These are phyloP conservation scores for Macrostomum lignano DNA, from an alignment of 1,140 invertebrate species.

Conservation along the genomic window DNA sequence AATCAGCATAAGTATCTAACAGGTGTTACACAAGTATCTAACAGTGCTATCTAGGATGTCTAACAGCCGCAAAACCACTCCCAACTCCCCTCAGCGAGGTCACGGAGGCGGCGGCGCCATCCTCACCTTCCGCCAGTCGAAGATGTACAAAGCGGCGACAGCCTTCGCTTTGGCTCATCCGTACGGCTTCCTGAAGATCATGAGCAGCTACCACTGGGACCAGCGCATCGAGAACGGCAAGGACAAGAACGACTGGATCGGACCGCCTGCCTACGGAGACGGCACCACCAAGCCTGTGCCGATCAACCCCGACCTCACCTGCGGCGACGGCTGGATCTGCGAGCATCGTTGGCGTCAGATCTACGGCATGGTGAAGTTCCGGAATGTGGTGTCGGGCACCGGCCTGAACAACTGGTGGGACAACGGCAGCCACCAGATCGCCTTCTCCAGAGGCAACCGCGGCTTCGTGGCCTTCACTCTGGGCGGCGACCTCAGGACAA, in stretches of 20 bases:
- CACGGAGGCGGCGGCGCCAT: slow-evolving; percentile 18
- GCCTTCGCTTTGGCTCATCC: slow-evolving; percentile 48
- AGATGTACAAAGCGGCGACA: slow-evolving; percentile 41
- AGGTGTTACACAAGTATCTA: no score
- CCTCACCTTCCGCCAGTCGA: slow-evolving; percentile 21
- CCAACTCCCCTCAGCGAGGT: no score
- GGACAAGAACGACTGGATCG: slow-evolving; percentile 11
- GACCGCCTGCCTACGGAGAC: slow-evolving; percentile 25
- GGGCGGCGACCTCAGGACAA: slow-evolving; percentile 10
- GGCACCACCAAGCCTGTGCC: slow-evolving; percentile 34
- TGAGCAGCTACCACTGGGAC: slow-evolving; percentile 40
- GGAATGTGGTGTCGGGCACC: slow-evolving; percentile 34
- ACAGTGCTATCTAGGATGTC: no score
- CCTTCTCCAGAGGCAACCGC: slow-evolving; percentile 3
- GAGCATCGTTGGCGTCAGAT: slow-evolving; percentile 57
- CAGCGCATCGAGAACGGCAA: no score
- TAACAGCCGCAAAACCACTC: no score
- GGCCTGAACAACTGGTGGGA: slow-evolving; percentile 7
- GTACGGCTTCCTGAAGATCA: slow-evolving; percentile 40
- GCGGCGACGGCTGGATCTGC: slow-evolving; percentile 52
- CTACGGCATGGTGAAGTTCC: slow-evolving; percentile 46
- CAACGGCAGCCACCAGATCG: slow-evolving; percentile 5
- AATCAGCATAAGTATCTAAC: no score
- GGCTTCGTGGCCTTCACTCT: no score
- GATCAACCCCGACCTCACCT: slow-evolving; percentile 30